Base-by-base conservation (phyloP, 1,140 invertebrate genomes). In the Drosophila kohkoa region DNA sequence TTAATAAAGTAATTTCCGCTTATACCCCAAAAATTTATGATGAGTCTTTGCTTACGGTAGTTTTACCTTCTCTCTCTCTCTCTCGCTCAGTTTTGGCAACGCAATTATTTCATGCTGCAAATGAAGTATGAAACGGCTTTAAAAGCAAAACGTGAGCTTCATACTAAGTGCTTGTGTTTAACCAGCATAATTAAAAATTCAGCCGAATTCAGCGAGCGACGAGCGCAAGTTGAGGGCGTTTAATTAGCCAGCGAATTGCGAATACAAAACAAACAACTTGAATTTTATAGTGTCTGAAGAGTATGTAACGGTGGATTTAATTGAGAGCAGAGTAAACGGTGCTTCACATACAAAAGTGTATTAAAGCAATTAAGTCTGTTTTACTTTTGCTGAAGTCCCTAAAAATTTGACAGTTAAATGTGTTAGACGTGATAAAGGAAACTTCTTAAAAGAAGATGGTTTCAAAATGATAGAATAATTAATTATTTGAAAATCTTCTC, bases 1-100 rank as follows among this genome's bases (percentile, higher is more conserved):
- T 54, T 73, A 81, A 88, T 88, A 60, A 88, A 88, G 85, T 75
- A 89, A 85, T 88, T 88, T 88, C 78, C 85, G 85, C 65, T 73
- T 75, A 51, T 68, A 55, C 32, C 59, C 48, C 38, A 25, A 72
- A 72, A 73, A 76, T 3, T n/a, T 20, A 20, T 54, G 69, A 62
- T 52, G 5, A 35, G 57, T 51, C 66, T 20, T 65, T 28, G 10
- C 69, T 80, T 80, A 87, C 83, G 82, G 83, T 88, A 77, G 54
- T 51, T 63, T n/a, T 13, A 10, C 10, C 41, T 11, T 55, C 51
- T 46, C 28, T 73, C 15, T 60, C 52, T 13, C 57, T 32, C 8
- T 48, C 48, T 46, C 30, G 55, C 62, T 51, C 43, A 49, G 7
- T 58, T 63, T 54, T 57, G 85, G 75, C 83, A 80, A 80, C 83